Evolutionary conservation across 2,797 vertebrate species (phyloP).

Genomic region (Anas acuta): DNA sequence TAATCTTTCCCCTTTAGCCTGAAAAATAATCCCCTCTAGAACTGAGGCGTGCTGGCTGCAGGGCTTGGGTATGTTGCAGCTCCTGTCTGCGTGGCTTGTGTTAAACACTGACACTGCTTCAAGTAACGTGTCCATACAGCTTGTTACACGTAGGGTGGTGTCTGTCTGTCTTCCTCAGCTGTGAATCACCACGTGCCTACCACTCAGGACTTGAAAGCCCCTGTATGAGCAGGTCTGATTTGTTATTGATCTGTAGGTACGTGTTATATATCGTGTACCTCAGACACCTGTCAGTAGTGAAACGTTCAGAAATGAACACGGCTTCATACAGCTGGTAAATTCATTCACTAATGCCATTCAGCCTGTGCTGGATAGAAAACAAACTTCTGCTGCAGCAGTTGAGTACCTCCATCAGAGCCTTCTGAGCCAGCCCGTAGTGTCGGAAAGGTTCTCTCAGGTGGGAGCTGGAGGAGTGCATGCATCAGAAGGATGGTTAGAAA

Average conservation of each 20-base stretch:
- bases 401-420: neutral
- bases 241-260: neutral
- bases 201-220: neutral
- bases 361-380: neutral
- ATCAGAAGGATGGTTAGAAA: neutral
- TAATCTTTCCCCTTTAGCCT: neutral
- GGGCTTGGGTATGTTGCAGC: neutral
- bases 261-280: neutral
- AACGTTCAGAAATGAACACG: neutral
- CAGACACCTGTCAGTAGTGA: neutral
- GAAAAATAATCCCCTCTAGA: neutral
- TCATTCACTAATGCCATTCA: fast-evolving
- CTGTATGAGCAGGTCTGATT: neutral
- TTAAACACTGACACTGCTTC: neutral
- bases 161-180: neutral
- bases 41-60: neutral
- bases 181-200: neutral
- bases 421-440: neutral
- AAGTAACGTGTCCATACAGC: fast-evolving
- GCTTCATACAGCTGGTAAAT: neutral
- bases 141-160: neutral
- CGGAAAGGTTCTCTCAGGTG: neutral
- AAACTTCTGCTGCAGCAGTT: neutral
- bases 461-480: neutral
- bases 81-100: neutral